Base-by-base conservation (phyloP, 2,797 vertebrate species). In the Lepus townsendii region DNA sequence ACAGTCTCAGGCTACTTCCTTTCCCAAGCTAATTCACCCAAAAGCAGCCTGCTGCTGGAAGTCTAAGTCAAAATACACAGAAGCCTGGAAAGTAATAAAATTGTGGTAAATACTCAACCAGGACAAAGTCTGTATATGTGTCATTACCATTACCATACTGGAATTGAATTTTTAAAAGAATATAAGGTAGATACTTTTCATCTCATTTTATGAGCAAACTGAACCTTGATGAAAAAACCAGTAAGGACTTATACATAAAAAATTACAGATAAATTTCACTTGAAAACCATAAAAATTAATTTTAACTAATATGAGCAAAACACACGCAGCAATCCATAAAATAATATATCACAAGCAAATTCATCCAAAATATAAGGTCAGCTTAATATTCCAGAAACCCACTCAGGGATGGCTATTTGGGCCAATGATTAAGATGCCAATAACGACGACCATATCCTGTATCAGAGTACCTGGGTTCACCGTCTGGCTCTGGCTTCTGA, bases 371-470 rank as follows among this genome's bases (percentile, higher is more conserved):
- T 88, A 24, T 13, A 82, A 91, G 20, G 60, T 26, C 38, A 7
- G 20, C 24, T 96, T 95, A 91, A 69, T 22, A 66, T 87, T 95
- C 7, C 7, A 82, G 75, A 89, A 85, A n/a, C 65, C 27, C 50
- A 35, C 47, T 17, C 30, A 54, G 17, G 38, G 54, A 57, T 57
- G 19, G 19, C 14, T 20, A 57, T 57, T 57, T 57, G 54, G 19
- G 54, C 54, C 54, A 57, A 16, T 57, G 54, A 20, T 57, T 57
- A 16, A 57, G 54, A 57, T 57, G 54, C 54, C 54, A 57, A 57
- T 57, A 16, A 57, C 5, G 54, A 57, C 7, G 17, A 57, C 14
- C 54, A 57, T 20, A 57, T 20, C 54, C 54, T 57, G 16, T 57
- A 57, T 57, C 19, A 6, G 54, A 17, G 14, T 57, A 20, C 17